A percentile compares a stretch with the other conserved stretches of the same genome.
Evolutionary conservation across 2,797 vertebrate species (phyloP).

Genomic region (Botia almorhae): DNA sequence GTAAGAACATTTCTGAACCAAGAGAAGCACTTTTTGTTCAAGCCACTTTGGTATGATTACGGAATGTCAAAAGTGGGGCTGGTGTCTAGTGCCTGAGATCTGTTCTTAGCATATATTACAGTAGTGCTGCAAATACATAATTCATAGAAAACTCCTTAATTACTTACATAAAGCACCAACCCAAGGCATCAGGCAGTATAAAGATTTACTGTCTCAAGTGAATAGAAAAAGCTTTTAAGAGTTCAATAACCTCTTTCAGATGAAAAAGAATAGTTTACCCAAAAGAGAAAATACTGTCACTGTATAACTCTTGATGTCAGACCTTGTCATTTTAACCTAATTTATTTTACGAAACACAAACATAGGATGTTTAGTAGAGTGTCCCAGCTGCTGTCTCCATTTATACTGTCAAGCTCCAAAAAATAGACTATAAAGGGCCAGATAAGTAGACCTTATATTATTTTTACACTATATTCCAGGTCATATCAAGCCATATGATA

Average conservation of each 20-base stretch:
- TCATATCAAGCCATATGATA: not conserved
- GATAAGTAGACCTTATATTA: not conserved
- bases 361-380: not conserved
- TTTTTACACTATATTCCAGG: not conserved
- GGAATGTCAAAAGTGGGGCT: slow-evolving; percentile 1
- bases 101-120: slow-evolving; percentile 25
- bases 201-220: not conserved
- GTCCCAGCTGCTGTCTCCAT: not conserved
- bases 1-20: slow-evolving; percentile 8
- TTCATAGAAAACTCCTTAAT: slow-evolving; percentile 15
- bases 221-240: not conserved
- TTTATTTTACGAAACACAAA: not conserved
- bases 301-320: not conserved
- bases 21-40: slow-evolving; percentile 38
- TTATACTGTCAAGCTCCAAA: not conserved
- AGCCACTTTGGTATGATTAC: slow-evolving; percentile 18
- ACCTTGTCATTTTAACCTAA: not conserved
- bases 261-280: not conserved
- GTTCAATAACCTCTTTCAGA: not conserved
- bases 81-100: slow-evolving; percentile 30
- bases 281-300: not conserved
- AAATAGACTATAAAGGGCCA: not conserved
- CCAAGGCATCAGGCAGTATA: not conserved
- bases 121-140: slow-evolving; percentile 22
- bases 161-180: slow-evolving; percentile 17